Evolutionary conservation across 2,113 vertebrate species (phyloP).

Genomic region (Castor canadensis): DNA sequence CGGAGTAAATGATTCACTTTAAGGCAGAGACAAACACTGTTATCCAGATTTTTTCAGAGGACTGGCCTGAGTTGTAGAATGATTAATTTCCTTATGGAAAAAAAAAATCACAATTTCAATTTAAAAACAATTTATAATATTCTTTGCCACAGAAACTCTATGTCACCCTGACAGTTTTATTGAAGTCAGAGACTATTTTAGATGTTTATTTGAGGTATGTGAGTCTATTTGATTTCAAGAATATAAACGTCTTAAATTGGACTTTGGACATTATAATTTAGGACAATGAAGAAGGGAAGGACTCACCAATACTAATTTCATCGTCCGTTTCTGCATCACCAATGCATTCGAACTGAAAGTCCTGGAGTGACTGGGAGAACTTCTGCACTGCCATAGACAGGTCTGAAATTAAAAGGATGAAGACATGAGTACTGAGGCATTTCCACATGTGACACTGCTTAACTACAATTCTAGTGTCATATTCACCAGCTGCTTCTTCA

Average conservation of each 20-base stretch:
- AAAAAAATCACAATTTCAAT: background rate
- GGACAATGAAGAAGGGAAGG: background rate
- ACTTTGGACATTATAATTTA: background rate
- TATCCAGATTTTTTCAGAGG: background rate
- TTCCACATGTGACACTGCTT: background rate
- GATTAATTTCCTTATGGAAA: background rate
- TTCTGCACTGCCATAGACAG: constrained; percentile 95
- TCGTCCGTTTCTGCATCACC: constrained; percentile 97
- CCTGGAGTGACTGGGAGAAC: constrained; percentile 95
- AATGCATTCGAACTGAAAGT: constrained; percentile 97
- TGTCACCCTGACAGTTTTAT: background rate
- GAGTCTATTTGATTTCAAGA: background rate
- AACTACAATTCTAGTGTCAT: background rate
- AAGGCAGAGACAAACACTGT: background rate
- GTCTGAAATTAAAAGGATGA: constrained; percentile 83
- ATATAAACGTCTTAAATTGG: background rate
- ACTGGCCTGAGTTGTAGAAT: background rate
- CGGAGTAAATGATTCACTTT: constrained; percentile 11
- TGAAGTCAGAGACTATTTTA: background rate
- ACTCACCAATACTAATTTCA: constrained; percentile 97
- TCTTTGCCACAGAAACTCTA: background rate
- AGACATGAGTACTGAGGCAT: background rate
- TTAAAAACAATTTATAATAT: constrained; percentile 12
- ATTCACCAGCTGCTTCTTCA: background rate
- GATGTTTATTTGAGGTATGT: background rate